These are phyloP conservation scores for Talpa occidentalis DNA, from an alignment of 2,113 vertebrate genomes.

Conservation along the genomic window DNA sequence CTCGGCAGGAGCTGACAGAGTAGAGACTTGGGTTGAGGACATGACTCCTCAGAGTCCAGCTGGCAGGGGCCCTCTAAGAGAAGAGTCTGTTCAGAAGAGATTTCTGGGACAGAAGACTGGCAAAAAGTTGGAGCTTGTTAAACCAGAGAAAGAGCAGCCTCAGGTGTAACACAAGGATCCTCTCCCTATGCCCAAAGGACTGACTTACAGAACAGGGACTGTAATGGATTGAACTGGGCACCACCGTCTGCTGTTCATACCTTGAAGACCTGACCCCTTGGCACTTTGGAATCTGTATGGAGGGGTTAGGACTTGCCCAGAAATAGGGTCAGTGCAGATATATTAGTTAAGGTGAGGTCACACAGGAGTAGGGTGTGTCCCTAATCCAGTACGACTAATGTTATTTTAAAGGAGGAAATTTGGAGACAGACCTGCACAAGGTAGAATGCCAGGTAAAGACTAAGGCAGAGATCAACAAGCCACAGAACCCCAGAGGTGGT, in stretches of 20 bases:
- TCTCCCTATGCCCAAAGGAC: neutral
- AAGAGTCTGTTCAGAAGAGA: slow-evolving; percentile 15
- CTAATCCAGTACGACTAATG: neutral
- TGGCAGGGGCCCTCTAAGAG: neutral
- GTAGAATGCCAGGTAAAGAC: neutral
- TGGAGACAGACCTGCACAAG: neutral
- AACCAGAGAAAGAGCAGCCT: slow-evolving; percentile 46
- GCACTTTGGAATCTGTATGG: neutral
- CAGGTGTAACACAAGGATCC: neutral
- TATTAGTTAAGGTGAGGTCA: slow-evolving; percentile 6
- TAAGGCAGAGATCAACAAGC: neutral
- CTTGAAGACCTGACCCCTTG: neutral
- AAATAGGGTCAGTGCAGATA: neutral
- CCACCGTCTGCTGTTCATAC: no score
- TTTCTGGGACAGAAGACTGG: slow-evolving; percentile 13
- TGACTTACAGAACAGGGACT: neutral
- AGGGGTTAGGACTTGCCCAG: neutral
- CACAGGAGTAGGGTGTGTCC: neutral
- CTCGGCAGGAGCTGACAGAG: neutral
- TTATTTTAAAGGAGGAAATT: slow-evolving; percentile 2
- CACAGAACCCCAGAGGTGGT: neutral
- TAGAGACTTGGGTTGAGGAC: neutral
- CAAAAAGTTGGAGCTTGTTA: slow-evolving; percentile 25
- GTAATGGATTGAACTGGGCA: neutral
- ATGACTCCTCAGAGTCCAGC: neutral